Conservation (phyloP, 2,113 vertebrate genomes). For the Sminthopsis crassicaudata region DNA sequence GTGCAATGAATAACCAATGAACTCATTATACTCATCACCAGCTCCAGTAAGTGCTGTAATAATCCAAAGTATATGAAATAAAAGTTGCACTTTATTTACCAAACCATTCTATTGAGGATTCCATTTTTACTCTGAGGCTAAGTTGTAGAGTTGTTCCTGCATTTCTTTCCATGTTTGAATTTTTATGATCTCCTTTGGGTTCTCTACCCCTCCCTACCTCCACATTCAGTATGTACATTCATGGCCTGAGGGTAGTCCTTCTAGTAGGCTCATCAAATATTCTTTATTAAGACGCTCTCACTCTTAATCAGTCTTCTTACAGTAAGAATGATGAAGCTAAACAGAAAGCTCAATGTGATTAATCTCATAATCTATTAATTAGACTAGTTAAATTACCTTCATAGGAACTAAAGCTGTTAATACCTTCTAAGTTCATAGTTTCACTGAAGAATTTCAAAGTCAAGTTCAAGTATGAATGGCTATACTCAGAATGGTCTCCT, state of each 20-base stretch:
- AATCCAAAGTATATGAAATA: constrained; percentile 10
- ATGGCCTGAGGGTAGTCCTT: neutral
- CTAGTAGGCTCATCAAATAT: neutral
- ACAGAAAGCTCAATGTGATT: neutral
- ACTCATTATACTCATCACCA: neutral
- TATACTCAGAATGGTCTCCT: neutral
- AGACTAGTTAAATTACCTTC: neutral
- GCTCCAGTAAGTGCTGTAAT: neutral
- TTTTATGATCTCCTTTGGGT: neutral
- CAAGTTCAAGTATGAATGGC: neutral
- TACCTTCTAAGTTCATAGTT: neutral
- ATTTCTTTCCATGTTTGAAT: neutral
- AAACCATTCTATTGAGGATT: neutral
- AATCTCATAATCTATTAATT: neutral
- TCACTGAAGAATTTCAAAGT: constrained; percentile 18
- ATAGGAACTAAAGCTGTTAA: neutral
- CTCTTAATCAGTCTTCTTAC: neutral
- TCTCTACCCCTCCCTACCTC: neutral
- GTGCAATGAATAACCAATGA: constrained; percentile 30
- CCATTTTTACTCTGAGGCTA: neutral
- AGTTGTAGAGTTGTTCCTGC: neutral
- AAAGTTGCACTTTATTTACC: constrained; percentile 3
- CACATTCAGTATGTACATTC: neutral
- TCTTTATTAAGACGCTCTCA: constrained; percentile 8
- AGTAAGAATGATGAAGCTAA: neutral